phyloP scores from a whole-genome alignment of 92 coral and sea anemone species.

The Palythoa heliodiscus region DNA sequence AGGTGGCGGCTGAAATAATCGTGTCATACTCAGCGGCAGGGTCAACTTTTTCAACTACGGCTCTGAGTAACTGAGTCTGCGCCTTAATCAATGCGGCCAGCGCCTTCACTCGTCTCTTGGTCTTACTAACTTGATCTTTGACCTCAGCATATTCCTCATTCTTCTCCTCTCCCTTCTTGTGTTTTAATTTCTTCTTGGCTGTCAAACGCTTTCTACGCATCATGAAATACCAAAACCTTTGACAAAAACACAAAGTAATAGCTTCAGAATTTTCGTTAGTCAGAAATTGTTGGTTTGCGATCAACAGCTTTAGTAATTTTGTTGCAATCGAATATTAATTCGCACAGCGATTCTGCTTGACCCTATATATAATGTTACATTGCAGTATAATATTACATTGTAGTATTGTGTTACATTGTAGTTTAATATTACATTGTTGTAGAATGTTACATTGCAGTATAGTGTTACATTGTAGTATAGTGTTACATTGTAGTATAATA shows the following conservation, averaged over 20 bases:
- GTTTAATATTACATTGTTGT: no score
- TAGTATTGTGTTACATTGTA: no score
- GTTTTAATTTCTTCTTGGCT: not conserved
- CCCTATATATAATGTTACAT: no score
- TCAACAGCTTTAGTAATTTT: no score
- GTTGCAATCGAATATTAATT: no score
- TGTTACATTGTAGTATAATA: no score
- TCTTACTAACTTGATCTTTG: conserved; percentile 12
- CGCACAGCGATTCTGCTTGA: no score
- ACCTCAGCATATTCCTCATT: conserved; percentile 12
- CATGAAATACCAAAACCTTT: conserved; percentile 14
- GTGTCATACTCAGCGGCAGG: conserved; percentile 18
- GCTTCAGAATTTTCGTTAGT: not conserved
- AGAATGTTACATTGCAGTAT: no score
- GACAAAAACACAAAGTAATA: not conserved
- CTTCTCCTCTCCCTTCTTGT: not conserved
- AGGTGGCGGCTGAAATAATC: not conserved
- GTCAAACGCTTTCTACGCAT: conserved; percentile 10
- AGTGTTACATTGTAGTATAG: no score
- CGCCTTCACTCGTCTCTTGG: conserved; percentile 42
- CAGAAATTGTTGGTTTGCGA: no score
- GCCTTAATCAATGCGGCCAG: conserved; percentile 35
- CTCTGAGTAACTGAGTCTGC: conserved; percentile 30
- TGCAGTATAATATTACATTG: no score
- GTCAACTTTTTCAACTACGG: conserved; percentile 18